phyloP scores from a whole-genome alignment of 2,113 vertebrate species.

The Vombatus ursinus region DNA sequence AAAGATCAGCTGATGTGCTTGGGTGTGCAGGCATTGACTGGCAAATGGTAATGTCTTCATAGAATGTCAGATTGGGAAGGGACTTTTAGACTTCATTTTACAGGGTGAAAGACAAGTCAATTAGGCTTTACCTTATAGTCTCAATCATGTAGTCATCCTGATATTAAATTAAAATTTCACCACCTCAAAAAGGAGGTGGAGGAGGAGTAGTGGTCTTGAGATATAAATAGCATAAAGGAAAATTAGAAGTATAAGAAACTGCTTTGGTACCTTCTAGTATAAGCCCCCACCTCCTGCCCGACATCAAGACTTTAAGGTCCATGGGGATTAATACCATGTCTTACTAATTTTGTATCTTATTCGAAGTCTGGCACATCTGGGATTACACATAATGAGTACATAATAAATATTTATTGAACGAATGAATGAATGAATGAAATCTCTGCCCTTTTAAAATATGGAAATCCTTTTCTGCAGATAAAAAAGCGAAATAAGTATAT shows the following conservation, averaged over 20 bases:
- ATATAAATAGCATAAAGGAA: neutral
- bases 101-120: neutral
- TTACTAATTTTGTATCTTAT: neutral
- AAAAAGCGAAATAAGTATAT: slow-evolving; percentile 30
- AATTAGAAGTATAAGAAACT: neutral
- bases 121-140: neutral
- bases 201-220: neutral
- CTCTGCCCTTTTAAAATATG: slow-evolving; percentile 37
- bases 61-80: neutral
- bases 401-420: neutral
- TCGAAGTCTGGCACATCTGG: neutral
- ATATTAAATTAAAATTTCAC: slow-evolving; percentile 2
- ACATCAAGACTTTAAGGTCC: neutral
- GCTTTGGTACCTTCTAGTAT: neutral
- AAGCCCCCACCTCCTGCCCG: neutral
- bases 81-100: neutral
- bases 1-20: neutral
- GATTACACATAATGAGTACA: neutral
- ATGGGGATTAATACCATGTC: neutral
- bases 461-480: slow-evolving; percentile 16
- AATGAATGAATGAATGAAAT: neutral
- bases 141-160: slow-evolving; percentile 2
- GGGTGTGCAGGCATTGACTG: neutral
- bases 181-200: neutral
- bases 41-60: neutral